A percentile compares a stretch with the other conserved stretches of the same genome.
phyloP scores from a whole-genome alignment of 1,140 invertebrate species.

The Bombus sylvicola region DNA sequence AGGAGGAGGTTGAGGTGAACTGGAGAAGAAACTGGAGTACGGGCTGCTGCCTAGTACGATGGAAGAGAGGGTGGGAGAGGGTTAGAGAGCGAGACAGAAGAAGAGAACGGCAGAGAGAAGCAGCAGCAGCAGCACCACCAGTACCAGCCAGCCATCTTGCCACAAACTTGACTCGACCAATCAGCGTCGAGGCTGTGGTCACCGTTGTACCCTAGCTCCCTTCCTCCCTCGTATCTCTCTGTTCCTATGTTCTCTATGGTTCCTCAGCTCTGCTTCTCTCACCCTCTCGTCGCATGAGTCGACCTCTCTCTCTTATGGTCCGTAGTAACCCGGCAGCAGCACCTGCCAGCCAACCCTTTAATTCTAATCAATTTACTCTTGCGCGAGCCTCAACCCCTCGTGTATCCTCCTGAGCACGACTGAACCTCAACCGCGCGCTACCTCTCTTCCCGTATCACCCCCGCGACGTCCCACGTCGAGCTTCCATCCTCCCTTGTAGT shows the following conservation, averaged over 20 bases:
- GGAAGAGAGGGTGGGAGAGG: constrained; percentile 57
- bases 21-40: constrained; percentile 55
- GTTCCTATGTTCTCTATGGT: constrained; percentile 49
- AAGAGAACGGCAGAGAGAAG: constrained; percentile 44
- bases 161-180: constrained; percentile 83
- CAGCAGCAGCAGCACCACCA: constrained; percentile 50
- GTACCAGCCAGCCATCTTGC: constrained; percentile 81
- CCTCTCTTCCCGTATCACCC: neutral
- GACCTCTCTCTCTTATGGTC: constrained; percentile 55
- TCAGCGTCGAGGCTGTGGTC: constrained; percentile 83
- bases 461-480: constrained; percentile 12
- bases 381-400: constrained; percentile 66
- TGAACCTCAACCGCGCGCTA: constrained; percentile 60
- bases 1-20: constrained; percentile 51
- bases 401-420: constrained; percentile 67
- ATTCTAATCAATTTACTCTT: constrained; percentile 83
- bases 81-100: constrained; percentile 65
- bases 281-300: constrained; percentile 9
- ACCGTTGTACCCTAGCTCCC: constrained; percentile 77
- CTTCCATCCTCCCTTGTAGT: constrained; percentile 31
- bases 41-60: constrained; percentile 14
- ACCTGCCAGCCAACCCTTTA: constrained; percentile 79
- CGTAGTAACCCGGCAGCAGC: constrained; percentile 61
- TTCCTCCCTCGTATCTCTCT: constrained; percentile 47
- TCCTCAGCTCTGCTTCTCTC: constrained; percentile 47